phyloP scores from a whole-genome alignment of 2,113 vertebrate species.

The Entelurus aequoreus region DNA sequence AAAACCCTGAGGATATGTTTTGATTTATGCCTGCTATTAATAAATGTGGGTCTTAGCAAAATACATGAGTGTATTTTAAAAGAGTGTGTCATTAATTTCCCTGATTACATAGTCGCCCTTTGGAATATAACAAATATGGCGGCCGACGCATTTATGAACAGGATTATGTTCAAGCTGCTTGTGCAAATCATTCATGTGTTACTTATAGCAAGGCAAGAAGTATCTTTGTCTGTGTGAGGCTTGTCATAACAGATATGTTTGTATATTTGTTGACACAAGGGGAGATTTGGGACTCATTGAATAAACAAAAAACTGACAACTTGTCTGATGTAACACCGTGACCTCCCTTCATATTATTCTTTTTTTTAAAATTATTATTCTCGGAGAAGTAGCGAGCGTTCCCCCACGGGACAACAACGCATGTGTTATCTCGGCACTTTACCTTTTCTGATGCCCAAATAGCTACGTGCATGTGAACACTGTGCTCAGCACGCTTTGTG shows the following conservation, averaged over 20 bases:
- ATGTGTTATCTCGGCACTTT: constrained; percentile 65
- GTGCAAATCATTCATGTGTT: too few relatives aligned
- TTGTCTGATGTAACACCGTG: constrained; percentile 71
- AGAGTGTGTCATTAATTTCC: constrained; percentile 41
- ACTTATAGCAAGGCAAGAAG: too few relatives aligned
- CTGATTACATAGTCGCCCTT: constrained; percentile 32
- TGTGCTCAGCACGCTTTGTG: constrained; percentile 67
- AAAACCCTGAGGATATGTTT: constrained; percentile 29
- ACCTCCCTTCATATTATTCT: constrained; percentile 70
- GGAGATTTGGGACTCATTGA: constrained; percentile 69
- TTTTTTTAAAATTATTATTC: constrained; percentile 37
- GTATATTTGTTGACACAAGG: constrained; percentile 60
- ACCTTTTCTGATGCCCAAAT: constrained; percentile 63
- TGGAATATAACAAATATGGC: constrained; percentile 37
- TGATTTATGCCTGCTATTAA: constrained; percentile 41
- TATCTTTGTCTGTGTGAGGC: constrained; percentile 35
- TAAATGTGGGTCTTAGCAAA: constrained; percentile 34
- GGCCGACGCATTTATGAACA: constrained; percentile 4
- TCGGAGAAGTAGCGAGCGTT: constrained; percentile 57
- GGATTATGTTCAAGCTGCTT: too few relatives aligned
- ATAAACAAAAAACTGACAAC: constrained; percentile 73
- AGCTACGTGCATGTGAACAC: constrained; percentile 57
- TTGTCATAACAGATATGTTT: constrained; percentile 66
- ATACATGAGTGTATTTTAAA: constrained; percentile 29
- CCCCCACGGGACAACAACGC: constrained; percentile 50